phyloP scores from a whole-genome alignment of 2,113 vertebrate species.

The Hippopotamus amphibius region DNA sequence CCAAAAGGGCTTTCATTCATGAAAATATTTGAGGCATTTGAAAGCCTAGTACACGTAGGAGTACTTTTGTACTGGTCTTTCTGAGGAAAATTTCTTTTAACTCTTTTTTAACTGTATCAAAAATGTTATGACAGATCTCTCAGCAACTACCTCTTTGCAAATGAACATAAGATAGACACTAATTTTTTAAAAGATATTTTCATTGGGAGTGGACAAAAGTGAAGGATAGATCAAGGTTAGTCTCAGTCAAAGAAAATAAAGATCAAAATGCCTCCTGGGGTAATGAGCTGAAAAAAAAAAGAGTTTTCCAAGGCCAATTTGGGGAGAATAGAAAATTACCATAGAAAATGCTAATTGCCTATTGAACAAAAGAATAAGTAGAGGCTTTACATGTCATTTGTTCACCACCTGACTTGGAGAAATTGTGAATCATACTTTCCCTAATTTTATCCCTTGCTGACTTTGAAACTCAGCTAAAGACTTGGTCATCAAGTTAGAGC shows the following conservation, averaged over 20 bases:
- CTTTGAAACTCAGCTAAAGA: slow-evolving; percentile 66
- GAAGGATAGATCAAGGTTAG: slow-evolving; percentile 70
- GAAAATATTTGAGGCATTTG: slow-evolving; percentile 89
- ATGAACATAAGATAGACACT: slow-evolving; percentile 55
- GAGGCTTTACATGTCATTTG: slow-evolving; percentile 11
- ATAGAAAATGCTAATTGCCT: background rate
- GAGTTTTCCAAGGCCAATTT: slow-evolving; percentile 57
- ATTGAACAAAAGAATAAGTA: slow-evolving; percentile 53
- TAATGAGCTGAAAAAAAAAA: slow-evolving; percentile 30
- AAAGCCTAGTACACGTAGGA: slow-evolving; percentile 87
- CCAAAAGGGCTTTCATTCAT: slow-evolving; percentile 88
- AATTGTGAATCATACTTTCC: slow-evolving; percentile 17
- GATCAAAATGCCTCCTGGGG: slow-evolving; percentile 53
- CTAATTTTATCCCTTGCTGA: slow-evolving; percentile 13
- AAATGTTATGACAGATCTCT: slow-evolving; percentile 61
- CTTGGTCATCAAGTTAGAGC: slow-evolving; percentile 34
- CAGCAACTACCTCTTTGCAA: slow-evolving; percentile 51
- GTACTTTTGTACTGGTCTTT: slow-evolving; percentile 85
- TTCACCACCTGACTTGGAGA: slow-evolving; percentile 53
- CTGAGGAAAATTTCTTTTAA: slow-evolving; percentile 84
- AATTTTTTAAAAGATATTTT: slow-evolving; percentile 63
- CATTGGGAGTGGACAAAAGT: slow-evolving; percentile 58
- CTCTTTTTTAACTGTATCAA: slow-evolving; percentile 79
- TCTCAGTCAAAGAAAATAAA: slow-evolving; percentile 63
- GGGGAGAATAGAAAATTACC: background rate